Percentiles rank a stretch among this genome's conserved stretches.
Evolutionary conservation across 2,888 invertebrate species (phyloP).

Genomic region (Macrophya annulata): DNA sequence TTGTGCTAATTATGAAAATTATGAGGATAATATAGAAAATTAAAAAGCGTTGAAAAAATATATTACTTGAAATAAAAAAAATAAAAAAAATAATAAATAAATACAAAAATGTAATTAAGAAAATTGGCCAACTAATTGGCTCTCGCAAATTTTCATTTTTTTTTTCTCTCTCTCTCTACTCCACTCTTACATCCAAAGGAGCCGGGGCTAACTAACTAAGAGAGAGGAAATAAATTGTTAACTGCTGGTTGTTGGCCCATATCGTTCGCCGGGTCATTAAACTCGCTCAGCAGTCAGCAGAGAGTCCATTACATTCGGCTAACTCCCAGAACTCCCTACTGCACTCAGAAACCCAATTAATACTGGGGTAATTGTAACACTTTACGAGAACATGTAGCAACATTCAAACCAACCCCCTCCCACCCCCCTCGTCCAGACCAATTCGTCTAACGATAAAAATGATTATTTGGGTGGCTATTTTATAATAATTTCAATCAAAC

Average conservation of each 20-base stretch:
- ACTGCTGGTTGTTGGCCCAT: constrained; percentile 35
- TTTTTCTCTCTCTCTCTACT: not conserved
- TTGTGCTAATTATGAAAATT: too few species aligned
- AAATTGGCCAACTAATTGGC: constrained; percentile 12
- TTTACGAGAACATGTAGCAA: constrained; percentile 24
- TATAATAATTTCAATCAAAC: not conserved
- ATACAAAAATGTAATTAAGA: not conserved
- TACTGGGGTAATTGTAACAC: constrained; percentile 38
- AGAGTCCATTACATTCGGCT: constrained; percentile 35
- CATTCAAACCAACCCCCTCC: not conserved
- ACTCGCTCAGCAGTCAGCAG: constrained; percentile 38
- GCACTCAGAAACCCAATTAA: constrained; percentile 45
- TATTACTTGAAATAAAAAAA: not conserved
- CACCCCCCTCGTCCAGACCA: not conserved
- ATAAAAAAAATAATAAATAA: not conserved
- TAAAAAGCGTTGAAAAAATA: not conserved
- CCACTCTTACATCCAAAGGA: not conserved
- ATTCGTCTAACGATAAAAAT: constrained; percentile 4
- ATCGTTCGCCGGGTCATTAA: constrained; percentile 40
- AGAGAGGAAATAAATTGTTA: constrained; percentile 33
- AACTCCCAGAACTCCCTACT: constrained; percentile 32
- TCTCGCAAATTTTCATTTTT: not conserved
- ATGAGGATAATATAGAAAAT: not conserved
- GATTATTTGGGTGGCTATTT: not conserved
- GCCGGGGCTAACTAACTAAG: not conserved